A percentile compares a stretch with the other conserved stretches of the same genome.
Conservation (phyloP, 35 echinoderm and acorn worm species). For the Lytechinus variegatus region DNA sequence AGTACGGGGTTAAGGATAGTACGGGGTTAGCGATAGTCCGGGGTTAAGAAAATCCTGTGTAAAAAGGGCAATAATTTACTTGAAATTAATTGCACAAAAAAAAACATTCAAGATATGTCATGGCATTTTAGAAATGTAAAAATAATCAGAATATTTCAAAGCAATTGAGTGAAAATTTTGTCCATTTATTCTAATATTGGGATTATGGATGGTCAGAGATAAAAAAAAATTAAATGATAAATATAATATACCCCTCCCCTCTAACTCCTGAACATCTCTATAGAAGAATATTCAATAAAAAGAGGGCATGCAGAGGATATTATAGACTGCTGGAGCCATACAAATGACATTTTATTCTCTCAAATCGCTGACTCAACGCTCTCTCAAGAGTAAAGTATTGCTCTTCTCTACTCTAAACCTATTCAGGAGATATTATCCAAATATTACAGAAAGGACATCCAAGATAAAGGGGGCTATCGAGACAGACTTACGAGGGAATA, state of each 20-base stretch:
- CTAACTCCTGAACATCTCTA: neutral
- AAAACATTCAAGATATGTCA: neutral
- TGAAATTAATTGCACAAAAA: no score
- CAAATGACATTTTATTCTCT: neutral
- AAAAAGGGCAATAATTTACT: no score
- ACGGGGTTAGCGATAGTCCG: no score
- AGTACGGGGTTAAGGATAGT: no score
- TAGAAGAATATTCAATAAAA: neutral
- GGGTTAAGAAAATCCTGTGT: no score
- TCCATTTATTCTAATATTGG: neutral
- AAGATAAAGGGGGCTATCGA: neutral
- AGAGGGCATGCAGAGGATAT: neutral
- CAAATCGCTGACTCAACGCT: neutral
- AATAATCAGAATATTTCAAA: neutral
- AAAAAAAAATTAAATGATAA: neutral
- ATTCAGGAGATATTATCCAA: neutral
- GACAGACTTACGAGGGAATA: neutral
- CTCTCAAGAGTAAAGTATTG: neutral
- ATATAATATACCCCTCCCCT: neutral
- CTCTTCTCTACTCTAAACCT: neutral
- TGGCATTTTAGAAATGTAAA: neutral
- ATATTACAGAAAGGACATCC: constrained; percentile 3
- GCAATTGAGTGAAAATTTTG: neutral
- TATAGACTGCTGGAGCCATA: neutral
- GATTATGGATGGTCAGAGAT: neutral